These are phyloP conservation scores for Cynaeus angustus DNA, from an alignment of 2,888 invertebrate genomes.

Conservation along the genomic window DNA sequence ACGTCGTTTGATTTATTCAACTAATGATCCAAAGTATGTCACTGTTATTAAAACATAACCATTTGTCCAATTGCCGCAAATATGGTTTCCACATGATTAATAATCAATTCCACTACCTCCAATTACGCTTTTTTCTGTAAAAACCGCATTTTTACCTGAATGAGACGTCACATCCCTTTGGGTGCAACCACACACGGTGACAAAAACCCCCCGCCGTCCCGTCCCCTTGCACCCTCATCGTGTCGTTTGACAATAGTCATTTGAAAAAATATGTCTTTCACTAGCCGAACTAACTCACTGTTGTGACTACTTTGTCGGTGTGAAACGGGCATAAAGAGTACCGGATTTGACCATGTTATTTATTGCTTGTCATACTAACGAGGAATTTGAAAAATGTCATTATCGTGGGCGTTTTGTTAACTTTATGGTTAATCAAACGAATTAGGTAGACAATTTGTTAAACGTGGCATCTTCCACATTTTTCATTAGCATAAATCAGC, in stretches of 20 bases:
- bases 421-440: conserved; percentile 42
- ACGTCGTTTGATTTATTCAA: no score
- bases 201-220: conserved; percentile 24
- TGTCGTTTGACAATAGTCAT: conserved; percentile 31
- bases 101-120: no score
- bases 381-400: conserved; percentile 58
- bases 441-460: conserved; percentile 33
- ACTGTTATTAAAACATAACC: no score
- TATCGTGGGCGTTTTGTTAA: conserved; percentile 55
- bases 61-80: no score
- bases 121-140: neutral
- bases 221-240: conserved; percentile 4
- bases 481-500: conserved; percentile 20
- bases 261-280: conserved; percentile 45
- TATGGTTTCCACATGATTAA: no score
- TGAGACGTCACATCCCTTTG: conserved; percentile 18
- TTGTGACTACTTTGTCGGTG: conserved; percentile 53
- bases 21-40: no score
- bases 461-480: conserved; percentile 8
- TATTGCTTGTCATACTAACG: conserved; percentile 50
- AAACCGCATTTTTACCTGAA: conserved; percentile 3
- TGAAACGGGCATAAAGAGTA: conserved; percentile 47
- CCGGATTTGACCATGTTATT: conserved; percentile 48
- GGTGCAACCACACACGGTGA: conserved; percentile 44
- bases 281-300: conserved; percentile 43